Evolutionary conservation across 2,113 vertebrate species (phyloP), one percentile per base, ranked within the genome.

Genomic region (Gobiocypris rarus): DNA sequence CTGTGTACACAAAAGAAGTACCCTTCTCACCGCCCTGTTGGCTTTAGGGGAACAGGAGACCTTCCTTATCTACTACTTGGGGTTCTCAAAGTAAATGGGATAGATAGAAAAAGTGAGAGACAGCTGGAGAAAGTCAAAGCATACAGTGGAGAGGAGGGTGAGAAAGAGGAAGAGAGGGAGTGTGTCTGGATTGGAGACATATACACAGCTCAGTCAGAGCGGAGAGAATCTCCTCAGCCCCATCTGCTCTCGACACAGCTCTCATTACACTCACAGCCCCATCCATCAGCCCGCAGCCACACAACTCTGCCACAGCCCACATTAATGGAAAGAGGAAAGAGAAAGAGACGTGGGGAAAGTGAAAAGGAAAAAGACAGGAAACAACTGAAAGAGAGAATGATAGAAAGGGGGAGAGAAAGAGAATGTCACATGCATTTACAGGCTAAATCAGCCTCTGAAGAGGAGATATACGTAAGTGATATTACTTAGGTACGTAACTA

Each of bases 231-330:
- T 75, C 85, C 76, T 77, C 74, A 86, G 78, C 48, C 78, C 87
- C 84, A 85, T 86, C 84, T 88, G 87, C 79, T 88, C 83, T 76
- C 87, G 65, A 85, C 74, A 84, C 74, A n/a, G 67, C 82, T 86
- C 85, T 84, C 83, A 84, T 84, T 82, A 83, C 63, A 85, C 82
- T 86, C 84, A 88, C 65, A 82, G 56, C 83, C 50, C 76, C 63
- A 84, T 88, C 87, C 85, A 88, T 88, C 78, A 84, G 83, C 86
- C 24, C 56, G 19, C 50, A 78, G 82, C 83, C 54, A 82, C 71
- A 61, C 75, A 82, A 24, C 77, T 48, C 31, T 48, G 52, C 28
- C 78, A 77, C 63, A 73, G 43, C 61, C 38, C 87, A 82, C 82
- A 69, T 58, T 84, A 80, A 85, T 79, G 58, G 83, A 86, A 82